Base-by-base conservation (phyloP, 2,113 vertebrate genomes). In the Numida meleagris region DNA sequence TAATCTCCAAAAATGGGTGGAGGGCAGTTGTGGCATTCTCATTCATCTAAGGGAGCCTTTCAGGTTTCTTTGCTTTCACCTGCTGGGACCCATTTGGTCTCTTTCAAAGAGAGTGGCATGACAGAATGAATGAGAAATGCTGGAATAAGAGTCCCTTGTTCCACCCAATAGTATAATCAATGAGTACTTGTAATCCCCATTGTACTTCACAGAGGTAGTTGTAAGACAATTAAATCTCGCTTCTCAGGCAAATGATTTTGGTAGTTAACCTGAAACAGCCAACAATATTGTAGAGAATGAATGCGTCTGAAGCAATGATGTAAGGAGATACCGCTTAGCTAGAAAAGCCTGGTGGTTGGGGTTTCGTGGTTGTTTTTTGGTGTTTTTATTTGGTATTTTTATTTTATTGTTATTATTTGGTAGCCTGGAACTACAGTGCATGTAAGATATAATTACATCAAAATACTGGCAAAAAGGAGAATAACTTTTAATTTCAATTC, bases 11-110 rank as follows among this genome's bases (percentile, higher is more conserved):
- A 98, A 98, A 98, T 95, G 79, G 88, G 88, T 85, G 89, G 51
- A 97, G 97, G 97, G 97, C 94, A 93, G 97, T 95, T 95, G 98
- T 93, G 96, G 96, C 96, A 98, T 99, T 99, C 98, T 99, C 97
- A 96, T 97, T 97, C 96, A 97, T 99, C 98, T 99, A 98, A 99
- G 97, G 93, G 94, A 97, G 97, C 98, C 98, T 98, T 98, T 98
- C 96, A 98, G 97, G 95, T 99, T 99, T 99, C 99, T 99, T 99
- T 99, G 98, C 98, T 99, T 99, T 99, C 99, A 99, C 99, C 99
- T 99, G 98, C 99, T 99, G 99, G 97, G 98, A 98, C 97, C 98
- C 98, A 99, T 99, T 99, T 99, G 98, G 98, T 99, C 98, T 98
- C 98, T 99, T 98, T 99, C 98, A 99, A 98, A 98, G 97, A 98